Conservation (phyloP, 1,140 invertebrate species). For the Cecropterus lyciades region DNA sequence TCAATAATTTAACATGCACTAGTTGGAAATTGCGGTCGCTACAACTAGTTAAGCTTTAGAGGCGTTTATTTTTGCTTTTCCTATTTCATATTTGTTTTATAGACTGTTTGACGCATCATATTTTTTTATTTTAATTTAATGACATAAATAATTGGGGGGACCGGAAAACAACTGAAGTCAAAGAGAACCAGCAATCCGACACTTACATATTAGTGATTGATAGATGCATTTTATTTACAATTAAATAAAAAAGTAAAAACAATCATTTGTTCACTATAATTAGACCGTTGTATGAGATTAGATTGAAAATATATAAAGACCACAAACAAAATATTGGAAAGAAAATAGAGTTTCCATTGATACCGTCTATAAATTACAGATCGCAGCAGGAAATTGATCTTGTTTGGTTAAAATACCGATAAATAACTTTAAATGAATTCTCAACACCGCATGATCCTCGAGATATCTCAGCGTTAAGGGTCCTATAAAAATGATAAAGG, state of each 20-base stretch:
- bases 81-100: neutral
- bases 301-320: neutral
- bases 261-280: too few relatives aligned
- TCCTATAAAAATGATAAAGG: constrained; percentile 63
- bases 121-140: too few relatives aligned
- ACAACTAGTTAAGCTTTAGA: constrained; percentile 3
- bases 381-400: constrained; percentile 55
- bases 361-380: constrained; percentile 39
- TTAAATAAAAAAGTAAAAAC: too few relatives aligned
- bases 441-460: constrained; percentile 47
- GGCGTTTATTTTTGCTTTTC: neutral
- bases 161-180: too few relatives aligned
- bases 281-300: too few relatives aligned
- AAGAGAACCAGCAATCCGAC: too few relatives aligned
- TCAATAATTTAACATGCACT: constrained; percentile 26
- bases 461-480: constrained; percentile 44
- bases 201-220: too few relatives aligned
- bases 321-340: neutral
- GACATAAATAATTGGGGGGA: too few relatives aligned
- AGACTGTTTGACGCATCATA: too few relatives aligned
- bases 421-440: constrained; percentile 53
- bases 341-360: constrained; percentile 19
- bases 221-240: too few relatives aligned
- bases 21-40: constrained; percentile 3
- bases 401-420: constrained; percentile 62